A percentile compares a stretch with the other conserved stretches of the same genome.
These are phyloP conservation scores for Standfussiana lucernea DNA, from an alignment of 2,888 invertebrate genomes.

Conservation along the genomic window DNA sequence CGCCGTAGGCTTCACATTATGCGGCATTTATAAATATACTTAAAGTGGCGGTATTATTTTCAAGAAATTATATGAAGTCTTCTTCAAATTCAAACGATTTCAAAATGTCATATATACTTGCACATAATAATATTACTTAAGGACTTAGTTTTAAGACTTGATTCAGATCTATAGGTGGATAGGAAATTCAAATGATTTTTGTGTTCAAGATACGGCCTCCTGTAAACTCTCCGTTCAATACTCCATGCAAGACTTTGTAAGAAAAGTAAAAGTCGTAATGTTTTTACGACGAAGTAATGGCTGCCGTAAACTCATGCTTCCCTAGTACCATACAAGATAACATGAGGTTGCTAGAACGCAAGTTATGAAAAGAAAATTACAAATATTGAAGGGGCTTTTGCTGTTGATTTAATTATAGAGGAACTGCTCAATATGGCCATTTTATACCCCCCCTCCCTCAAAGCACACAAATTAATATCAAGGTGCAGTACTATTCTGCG, in stretches of 20 bases:
- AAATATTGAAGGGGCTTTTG: not conserved
- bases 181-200: not conserved
- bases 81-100: not conserved
- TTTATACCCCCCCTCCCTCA: not conserved
- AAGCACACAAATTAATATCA: not conserved
- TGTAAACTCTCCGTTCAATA: not conserved
- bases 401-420: not conserved
- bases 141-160: too few relatives aligned
- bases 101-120: not conserved
- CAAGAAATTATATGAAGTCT: not conserved
- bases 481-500: not conserved
- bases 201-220: not conserved
- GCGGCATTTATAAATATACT: not conserved
- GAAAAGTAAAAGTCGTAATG: constrained; percentile 44
- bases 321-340: constrained; percentile 37
- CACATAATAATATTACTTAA: not conserved
- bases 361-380: not conserved
- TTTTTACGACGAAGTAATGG: constrained; percentile 62
- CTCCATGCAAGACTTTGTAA: not conserved
- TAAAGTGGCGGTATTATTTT: not conserved
- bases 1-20: not conserved
- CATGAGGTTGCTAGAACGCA: constrained; percentile 4
- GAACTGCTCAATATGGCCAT: not conserved
- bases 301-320: constrained; percentile 42
- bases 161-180: not conserved